These are phyloP conservation scores for Pelodiscus sinensis DNA, from an alignment of 2,113 vertebrate species.

Conservation along the genomic window DNA sequence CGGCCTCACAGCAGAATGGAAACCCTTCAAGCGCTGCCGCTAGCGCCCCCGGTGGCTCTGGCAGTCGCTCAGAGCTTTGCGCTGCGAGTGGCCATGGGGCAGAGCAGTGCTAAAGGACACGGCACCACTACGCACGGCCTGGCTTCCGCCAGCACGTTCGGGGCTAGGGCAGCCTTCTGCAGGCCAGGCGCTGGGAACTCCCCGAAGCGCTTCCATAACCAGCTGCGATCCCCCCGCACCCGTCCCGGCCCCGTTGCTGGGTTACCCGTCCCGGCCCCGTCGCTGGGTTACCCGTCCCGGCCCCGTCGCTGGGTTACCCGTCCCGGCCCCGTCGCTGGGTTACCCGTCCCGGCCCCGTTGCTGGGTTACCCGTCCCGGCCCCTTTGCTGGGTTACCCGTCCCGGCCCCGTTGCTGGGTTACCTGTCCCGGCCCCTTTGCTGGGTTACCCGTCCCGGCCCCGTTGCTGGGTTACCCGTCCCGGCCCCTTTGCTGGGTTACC, in stretches of 20 bases:
- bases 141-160: not conserved
- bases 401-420: constrained; percentile 44
- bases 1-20: constrained; percentile 46
- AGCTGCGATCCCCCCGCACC: not conserved
- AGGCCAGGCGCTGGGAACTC: constrained; percentile 30
- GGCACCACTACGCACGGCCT: constrained; percentile 36
- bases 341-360: constrained; percentile 29
- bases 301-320: constrained; percentile 51
- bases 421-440: constrained; percentile 47
- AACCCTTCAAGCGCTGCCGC: constrained; percentile 48
- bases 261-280: constrained; percentile 55
- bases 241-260: constrained; percentile 31
- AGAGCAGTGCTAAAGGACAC: constrained; percentile 10
- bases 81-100: constrained; percentile 28
- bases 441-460: too few species aligned
- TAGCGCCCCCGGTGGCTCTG: constrained; percentile 27
- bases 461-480: constrained; percentile 56
- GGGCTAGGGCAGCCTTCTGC: constrained; percentile 44
- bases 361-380: constrained; percentile 52
- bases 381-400: too few species aligned
- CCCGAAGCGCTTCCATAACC: constrained; percentile 16
- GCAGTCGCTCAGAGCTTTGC: constrained; percentile 11
- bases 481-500: too few species aligned
- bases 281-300: too few species aligned
- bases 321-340: too few species aligned